Evolutionary conservation across 2,888 invertebrate species (phyloP), one percentile per base, ranked within the genome.

Genomic region (Sepiola atlantica): DNA sequence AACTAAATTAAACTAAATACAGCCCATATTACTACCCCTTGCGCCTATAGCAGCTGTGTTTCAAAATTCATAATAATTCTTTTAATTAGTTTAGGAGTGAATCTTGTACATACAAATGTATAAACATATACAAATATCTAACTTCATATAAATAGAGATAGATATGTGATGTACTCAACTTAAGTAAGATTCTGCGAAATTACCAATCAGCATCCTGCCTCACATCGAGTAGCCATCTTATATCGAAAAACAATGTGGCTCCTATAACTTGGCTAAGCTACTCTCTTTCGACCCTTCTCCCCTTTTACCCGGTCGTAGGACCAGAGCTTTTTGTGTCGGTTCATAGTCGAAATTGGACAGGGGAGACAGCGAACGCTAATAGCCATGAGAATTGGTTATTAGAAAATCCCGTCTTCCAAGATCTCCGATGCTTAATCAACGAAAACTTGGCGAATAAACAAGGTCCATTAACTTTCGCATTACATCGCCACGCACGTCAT

Each of bases 371-470:
- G n/a, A 77, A 28, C n/a, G 28, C 77, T 77, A 77, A 77, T 77
- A 28, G 77, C n/a, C 77, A 77, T 77, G 77, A 77, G 77, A 77
- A 77, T 77, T 28, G 77, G 28, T 77, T 77, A 77, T 77, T 77
- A 77, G 77, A 77, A 77, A 77, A 77, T n/a, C 77, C 77, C n/a
- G n/a, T 16, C 77, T 77, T 77, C 77, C 77, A 77, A 77, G 77
- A 77, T 2, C n/a, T 77, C 28, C 8, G 28, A 28, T n/a, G 77
- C 77, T 77, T 77, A 77, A 77, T 77, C 77, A 77, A 12, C 77
- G 77, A 77, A 77, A 77, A 77, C 77, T 77, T 77, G 77, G 77
- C 77, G 77, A 77, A 77, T 77, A n/a, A n/a, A 77, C 77, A 77
- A 77, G 28, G n/a, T 77, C 77, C 77, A 77, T 77, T 77, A 77